A percentile compares a stretch with the other conserved stretches of the same genome.
Evolutionary conservation across 2,797 vertebrate genomes (phyloP).

Genomic region (Rhinichthys osculus): DNA sequence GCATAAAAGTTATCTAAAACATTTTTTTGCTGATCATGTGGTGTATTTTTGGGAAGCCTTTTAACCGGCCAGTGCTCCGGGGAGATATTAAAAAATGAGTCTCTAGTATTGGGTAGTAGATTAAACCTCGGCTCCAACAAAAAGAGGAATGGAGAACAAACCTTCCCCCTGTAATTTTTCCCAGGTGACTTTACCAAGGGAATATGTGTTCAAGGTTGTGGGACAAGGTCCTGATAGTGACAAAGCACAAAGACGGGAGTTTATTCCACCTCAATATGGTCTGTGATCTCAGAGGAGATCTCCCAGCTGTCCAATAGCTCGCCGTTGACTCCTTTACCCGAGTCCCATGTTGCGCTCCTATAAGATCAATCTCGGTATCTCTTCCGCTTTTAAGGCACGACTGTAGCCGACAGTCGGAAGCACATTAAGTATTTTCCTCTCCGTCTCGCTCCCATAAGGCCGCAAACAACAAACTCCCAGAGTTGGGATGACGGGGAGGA

Average conservation of each 20-base stretch:
- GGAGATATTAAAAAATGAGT: slow-evolving; percentile 63
- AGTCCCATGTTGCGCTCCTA: slow-evolving; percentile 61
- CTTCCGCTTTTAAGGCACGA: slow-evolving; percentile 59
- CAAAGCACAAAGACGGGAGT: slow-evolving; percentile 64
- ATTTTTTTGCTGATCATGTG: slow-evolving; percentile 44
- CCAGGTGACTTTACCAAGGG: slow-evolving; percentile 65
- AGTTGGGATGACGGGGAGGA: slow-evolving; percentile 63
- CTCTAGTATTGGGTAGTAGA: slow-evolving; percentile 63
- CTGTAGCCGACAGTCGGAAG: slow-evolving; percentile 58
- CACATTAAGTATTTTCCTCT: slow-evolving; percentile 58
- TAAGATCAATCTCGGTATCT: slow-evolving; percentile 61
- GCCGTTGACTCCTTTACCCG: slow-evolving; percentile 62
- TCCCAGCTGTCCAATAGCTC: slow-evolving; percentile 67
- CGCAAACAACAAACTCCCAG: slow-evolving; percentile 68
- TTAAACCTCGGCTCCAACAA: slow-evolving; percentile 64
- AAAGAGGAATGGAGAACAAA: slow-evolving; percentile 63
- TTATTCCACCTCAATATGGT: slow-evolving; percentile 68
- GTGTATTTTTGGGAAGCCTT: slow-evolving; percentile 59
- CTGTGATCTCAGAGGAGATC: slow-evolving; percentile 66
- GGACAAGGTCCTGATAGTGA: slow-evolving; percentile 72
- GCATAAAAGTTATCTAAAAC: slow-evolving; percentile 15
- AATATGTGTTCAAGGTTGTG: slow-evolving; percentile 70
- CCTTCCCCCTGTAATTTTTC: slow-evolving; percentile 60
- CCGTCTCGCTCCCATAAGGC: slow-evolving; percentile 56
- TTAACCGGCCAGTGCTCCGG: slow-evolving; percentile 53